Evolutionary conservation across 2,797 vertebrate species (phyloP).

Genomic region (Brachymystax lenok): DNA sequence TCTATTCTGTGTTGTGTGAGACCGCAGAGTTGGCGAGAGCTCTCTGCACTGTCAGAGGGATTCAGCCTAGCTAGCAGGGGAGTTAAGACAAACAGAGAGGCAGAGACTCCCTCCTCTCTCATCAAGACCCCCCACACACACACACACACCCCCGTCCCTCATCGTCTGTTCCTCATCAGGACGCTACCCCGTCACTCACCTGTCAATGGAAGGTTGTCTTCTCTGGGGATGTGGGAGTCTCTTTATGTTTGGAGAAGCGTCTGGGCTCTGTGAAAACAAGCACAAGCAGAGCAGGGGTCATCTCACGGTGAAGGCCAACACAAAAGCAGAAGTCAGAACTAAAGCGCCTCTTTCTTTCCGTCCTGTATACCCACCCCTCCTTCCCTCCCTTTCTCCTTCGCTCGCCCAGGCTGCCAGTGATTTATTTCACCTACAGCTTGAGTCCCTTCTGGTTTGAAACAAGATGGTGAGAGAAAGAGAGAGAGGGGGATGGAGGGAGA

Average conservation of each 20-base stretch:
- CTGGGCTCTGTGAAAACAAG: constrained; percentile 5
- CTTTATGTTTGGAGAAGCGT: neutral
- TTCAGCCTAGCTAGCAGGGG: neutral
- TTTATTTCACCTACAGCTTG: neutral
- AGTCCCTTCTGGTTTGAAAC: neutral
- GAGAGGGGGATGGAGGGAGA: constrained; percentile 8
- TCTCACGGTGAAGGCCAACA: neutral
- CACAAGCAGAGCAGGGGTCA: constrained; percentile 7
- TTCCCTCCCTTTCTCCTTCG: neutral
- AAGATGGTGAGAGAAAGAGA: constrained; percentile 4
- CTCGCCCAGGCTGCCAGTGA: neutral
- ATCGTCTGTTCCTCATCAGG: neutral
- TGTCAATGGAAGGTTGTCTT: neutral
- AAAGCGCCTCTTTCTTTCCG: neutral
- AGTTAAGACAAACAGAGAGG: neutral
- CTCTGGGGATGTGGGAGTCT: neutral
- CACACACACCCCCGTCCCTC: neutral
- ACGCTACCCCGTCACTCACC: neutral
- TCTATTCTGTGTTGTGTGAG: neutral
- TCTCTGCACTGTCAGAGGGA: neutral
- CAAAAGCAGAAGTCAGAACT: constrained; percentile 3
- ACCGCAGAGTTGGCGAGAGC: neutral
- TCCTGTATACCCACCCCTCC: neutral
- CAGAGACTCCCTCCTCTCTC: neutral
- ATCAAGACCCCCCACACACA: neutral